phyloP scores from a whole-genome alignment of 2,888 invertebrate species.

The Rhagonycha fulva region DNA sequence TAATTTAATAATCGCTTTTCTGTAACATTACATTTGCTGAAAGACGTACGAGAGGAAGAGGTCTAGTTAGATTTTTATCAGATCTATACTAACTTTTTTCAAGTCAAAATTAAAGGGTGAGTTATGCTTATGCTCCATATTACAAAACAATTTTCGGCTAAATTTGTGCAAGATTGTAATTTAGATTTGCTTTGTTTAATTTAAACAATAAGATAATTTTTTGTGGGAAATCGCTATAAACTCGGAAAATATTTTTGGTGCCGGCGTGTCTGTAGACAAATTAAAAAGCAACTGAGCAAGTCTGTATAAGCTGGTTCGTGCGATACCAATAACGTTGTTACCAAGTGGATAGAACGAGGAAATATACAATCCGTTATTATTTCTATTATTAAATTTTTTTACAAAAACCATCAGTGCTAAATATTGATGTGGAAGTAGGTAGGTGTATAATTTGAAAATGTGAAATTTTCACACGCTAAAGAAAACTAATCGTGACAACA shows the following conservation, averaged over 20 bases:
- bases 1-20: background rate
- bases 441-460: background rate
- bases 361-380: background rate
- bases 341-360: background rate
- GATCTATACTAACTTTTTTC: background rate
- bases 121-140: background rate
- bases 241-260: background rate
- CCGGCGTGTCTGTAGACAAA: background rate
- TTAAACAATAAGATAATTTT: background rate
- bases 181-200: background rate
- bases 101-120: background rate
- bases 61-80: background rate
- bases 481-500: background rate
- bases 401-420: background rate
- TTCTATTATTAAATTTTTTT: background rate
- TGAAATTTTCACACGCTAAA: background rate
- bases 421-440: background rate
- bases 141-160: background rate
- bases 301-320: background rate
- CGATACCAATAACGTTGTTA: background rate
- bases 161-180: background rate
- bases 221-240: background rate
- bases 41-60: background rate
- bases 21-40: background rate
- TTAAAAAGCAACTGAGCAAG: background rate